Evolutionary conservation across 23 tunicate genomes (phyloP).

Genomic region (Diplosoma virens): DNA sequence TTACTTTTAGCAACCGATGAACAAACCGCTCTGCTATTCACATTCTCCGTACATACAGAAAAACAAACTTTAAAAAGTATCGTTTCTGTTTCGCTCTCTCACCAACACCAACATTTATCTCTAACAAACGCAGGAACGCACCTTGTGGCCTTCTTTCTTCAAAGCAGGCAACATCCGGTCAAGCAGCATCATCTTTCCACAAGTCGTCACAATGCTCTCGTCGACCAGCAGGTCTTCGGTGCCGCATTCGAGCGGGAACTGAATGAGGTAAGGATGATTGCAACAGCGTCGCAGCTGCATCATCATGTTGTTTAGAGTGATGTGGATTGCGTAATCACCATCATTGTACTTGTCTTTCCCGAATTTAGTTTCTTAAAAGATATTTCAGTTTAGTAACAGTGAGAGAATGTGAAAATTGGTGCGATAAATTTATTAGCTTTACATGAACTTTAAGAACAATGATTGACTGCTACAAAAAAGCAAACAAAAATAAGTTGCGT

Average conservation of each 20-base stretch:
- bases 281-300: conserved; percentile 88
- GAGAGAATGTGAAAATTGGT: background rate
- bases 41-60: no score
- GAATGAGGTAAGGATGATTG: conserved; percentile 91
- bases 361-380: background rate
- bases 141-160: conserved; percentile 58
- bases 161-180: conserved; percentile 64
- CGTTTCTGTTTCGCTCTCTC: no score
- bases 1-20: no score
- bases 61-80: no score
- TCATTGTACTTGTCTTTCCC: conserved; percentile 2
- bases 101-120: no score
- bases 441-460: no score
- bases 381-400: background rate
- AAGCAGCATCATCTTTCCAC: conserved; percentile 83
- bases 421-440: no score
- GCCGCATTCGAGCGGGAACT: conserved; percentile 30
- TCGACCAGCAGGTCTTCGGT: conserved; percentile 37
- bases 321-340: conserved; percentile 33
- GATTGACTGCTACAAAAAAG: no score
- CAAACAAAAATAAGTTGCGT: no score
- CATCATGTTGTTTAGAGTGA: conserved; percentile 77
- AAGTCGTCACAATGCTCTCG: conserved; percentile 40
- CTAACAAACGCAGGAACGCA: no score
- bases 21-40: no score